These are phyloP conservation scores for Magallana nippona DNA, from an alignment of 2,888 invertebrate species.

Conservation along the genomic window DNA sequence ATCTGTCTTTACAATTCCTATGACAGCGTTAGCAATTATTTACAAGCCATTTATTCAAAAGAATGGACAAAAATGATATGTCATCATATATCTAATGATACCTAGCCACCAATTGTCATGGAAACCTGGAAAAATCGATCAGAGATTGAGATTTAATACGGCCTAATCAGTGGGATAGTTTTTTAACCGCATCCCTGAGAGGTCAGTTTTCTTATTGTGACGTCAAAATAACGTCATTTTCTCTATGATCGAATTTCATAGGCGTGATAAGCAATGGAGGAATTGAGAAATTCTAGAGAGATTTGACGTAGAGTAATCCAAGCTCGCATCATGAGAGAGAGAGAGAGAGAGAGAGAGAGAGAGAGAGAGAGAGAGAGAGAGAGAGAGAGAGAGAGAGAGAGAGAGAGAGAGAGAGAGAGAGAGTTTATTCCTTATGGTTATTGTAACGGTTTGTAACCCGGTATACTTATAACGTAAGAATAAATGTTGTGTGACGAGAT, in stretches of 20 bases:
- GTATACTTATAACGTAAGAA: too few species aligned
- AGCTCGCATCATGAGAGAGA: slow-evolving; percentile 35
- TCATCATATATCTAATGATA: neutral
- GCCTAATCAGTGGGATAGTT: too few species aligned
- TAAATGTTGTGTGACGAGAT: too few species aligned
- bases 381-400: slow-evolving; percentile 44
- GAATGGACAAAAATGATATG: too few species aligned
- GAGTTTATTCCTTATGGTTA: slow-evolving; percentile 8
- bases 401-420: slow-evolving; percentile 32
- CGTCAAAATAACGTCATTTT: neutral
- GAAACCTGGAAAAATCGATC: slow-evolving; percentile 1
- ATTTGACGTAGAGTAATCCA: too few species aligned
- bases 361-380: slow-evolving; percentile 34
- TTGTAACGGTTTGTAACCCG: too few species aligned
- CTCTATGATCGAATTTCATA: too few species aligned
- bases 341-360: slow-evolving; percentile 42
- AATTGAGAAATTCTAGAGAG: too few species aligned
- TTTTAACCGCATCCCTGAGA: neutral
- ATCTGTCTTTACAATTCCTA: too few species aligned
- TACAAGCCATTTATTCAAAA: too few species aligned
- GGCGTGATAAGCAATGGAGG: too few species aligned
- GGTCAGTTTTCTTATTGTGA: neutral
- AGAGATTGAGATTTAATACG: neutral
- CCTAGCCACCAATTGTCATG: neutral
- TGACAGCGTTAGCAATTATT: too few species aligned